phyloP scores from a whole-genome alignment of 2,888 invertebrate species.

The Mechanitis messenoides region DNA sequence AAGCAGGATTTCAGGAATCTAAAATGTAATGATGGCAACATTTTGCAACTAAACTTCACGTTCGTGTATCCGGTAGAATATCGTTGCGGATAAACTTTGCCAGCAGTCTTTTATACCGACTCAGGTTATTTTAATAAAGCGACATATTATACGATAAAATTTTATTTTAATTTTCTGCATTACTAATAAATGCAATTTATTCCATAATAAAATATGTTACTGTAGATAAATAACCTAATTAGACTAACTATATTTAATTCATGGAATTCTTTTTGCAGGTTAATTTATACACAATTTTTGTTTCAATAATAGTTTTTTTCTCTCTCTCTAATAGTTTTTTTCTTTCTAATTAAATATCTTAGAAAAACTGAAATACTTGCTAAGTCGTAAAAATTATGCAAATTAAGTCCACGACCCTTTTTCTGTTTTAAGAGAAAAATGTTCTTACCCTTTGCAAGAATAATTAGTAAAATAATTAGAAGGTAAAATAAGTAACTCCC shows the following conservation, averaged over 20 bases:
- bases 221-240: too few species aligned
- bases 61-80: neutral
- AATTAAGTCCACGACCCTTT: neutral
- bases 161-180: neutral
- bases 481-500: slow-evolving; percentile 24
- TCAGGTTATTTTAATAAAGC: neutral
- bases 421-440: slow-evolving; percentile 15
- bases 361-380: neutral
- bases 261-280: too few species aligned
- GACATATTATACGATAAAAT: neutral
- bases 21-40: neutral
- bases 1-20: neutral
- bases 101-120: slow-evolving; percentile 4
- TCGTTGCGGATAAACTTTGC: slow-evolving; percentile 5
- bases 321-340: too few species aligned
- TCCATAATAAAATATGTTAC: too few species aligned
- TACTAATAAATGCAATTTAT: neutral
- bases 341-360: neutral
- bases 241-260: too few species aligned
- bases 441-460: slow-evolving; percentile 13
- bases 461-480: slow-evolving; percentile 36
- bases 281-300: too few species aligned
- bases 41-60: slow-evolving; percentile 2
- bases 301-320: too few species aligned
- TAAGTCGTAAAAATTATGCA: neutral